Evolutionary conservation across 2,113 vertebrate species (phyloP).

Genomic region (Myanophis thanlyinensis): DNA sequence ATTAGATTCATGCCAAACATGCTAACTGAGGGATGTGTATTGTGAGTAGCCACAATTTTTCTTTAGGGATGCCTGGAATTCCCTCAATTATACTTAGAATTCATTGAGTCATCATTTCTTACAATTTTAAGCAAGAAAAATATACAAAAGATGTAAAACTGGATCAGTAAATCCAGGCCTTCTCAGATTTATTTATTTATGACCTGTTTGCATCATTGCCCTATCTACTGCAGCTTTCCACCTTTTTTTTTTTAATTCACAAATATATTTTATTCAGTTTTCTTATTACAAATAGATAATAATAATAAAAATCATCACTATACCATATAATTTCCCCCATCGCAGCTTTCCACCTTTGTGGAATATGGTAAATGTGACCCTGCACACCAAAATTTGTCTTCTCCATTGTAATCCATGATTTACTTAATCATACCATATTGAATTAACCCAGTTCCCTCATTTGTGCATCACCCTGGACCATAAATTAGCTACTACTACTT

Average conservation of each 20-base stretch:
- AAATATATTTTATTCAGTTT: too few relatives aligned
- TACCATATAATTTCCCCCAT: too few relatives aligned
- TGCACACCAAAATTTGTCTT: not conserved
- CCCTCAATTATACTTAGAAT: not conserved
- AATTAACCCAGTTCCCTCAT: not conserved
- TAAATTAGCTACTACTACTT: not conserved
- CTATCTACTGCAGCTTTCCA: not conserved
- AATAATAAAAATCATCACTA: too few relatives aligned
- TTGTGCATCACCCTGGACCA: not conserved
- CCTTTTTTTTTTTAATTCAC: too few relatives aligned
- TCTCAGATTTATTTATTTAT: not conserved
- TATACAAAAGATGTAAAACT: not conserved
- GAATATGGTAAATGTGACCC: not conserved
- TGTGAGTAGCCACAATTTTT: not conserved
- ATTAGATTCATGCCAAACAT: not conserved
- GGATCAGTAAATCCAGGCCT: not conserved
- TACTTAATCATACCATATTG: not conserved
- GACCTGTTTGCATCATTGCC: not conserved
- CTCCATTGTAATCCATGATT: not conserved
- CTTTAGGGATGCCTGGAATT: not conserved
- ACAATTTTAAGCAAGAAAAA: not conserved
- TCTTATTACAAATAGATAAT: too few relatives aligned
- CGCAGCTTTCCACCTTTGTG: not conserved
- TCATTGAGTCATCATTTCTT: not conserved
- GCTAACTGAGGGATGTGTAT: not conserved